Conservation (phyloP, 2,888 invertebrate genomes). For the Itoplectis maculator region DNA sequence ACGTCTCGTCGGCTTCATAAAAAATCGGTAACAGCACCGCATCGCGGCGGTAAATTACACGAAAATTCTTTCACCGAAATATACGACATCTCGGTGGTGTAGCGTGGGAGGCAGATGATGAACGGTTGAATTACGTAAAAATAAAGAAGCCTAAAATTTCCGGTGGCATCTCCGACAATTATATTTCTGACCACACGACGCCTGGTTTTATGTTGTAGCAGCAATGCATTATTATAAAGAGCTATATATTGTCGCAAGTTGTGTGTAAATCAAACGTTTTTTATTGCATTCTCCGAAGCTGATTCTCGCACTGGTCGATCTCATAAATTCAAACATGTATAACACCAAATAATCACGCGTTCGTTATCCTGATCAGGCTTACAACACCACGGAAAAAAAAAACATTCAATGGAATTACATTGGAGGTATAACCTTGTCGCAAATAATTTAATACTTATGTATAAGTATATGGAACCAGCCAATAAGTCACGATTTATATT, state of each 20-base stretch:
- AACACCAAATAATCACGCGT: neutral
- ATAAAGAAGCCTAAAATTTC: neutral
- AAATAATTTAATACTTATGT: neutral
- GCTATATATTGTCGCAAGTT: neutral
- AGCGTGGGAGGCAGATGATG: neutral
- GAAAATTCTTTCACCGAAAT: constrained; percentile 1
- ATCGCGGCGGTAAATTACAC: neutral
- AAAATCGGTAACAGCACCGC: constrained; percentile 17
- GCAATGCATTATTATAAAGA: neutral
- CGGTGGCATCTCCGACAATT: constrained; percentile 7
- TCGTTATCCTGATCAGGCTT: neutral
- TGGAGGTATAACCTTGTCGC: neutral
- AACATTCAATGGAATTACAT: neutral
- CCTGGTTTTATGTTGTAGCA: neutral
- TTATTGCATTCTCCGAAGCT: neutral
- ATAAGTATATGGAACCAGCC: neutral
- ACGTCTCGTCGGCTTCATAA: neutral
- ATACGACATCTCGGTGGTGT: neutral
- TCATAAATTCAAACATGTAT: neutral
- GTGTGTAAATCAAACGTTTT: neutral
- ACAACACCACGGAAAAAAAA: neutral
- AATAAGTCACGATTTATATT: constrained; percentile 10
- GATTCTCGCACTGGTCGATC: neutral
- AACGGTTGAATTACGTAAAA: neutral
- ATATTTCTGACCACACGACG: neutral